A percentile compares a stretch with the other conserved stretches of the same genome.
Conservation (phyloP, 35 echinoderm and acorn worm genomes). For the Apostichopus parvimensis region DNA sequence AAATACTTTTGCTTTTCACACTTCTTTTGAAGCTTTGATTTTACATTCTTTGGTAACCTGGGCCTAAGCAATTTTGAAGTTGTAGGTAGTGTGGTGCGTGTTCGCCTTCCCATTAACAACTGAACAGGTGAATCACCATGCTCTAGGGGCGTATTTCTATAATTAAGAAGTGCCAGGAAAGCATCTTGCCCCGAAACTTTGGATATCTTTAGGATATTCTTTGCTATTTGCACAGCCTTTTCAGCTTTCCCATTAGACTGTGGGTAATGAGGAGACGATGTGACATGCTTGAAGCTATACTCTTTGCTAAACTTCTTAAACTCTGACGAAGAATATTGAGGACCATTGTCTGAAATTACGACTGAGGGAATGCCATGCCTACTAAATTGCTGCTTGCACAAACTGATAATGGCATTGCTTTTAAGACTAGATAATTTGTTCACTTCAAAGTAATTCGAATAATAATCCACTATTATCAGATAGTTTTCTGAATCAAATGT, state of each 20-base stretch:
- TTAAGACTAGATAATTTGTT: not conserved
- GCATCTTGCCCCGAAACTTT: slow-evolving; percentile 54
- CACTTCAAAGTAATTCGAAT: not conserved
- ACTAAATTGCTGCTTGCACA: too few relatives aligned
- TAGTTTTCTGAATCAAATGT: not conserved
- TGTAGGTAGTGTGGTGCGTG: slow-evolving; percentile 30
- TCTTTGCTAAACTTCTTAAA: slow-evolving; percentile 43
- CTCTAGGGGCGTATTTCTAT: slow-evolving; percentile 44
- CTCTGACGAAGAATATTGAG: not conserved
- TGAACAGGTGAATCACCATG: slow-evolving; percentile 30
- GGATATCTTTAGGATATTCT: slow-evolving; percentile 49
- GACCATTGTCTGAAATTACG: too few relatives aligned
- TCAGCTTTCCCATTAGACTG: slow-evolving; percentile 67
- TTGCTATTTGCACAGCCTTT: slow-evolving; percentile 66
- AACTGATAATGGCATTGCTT: too few relatives aligned
- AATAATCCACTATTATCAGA: slow-evolving; percentile 1
- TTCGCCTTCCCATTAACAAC: slow-evolving; percentile 40
- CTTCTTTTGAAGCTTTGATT: not conserved
- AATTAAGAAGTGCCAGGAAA: slow-evolving; percentile 53
- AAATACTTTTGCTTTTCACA: not conserved
- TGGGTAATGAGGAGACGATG: slow-evolving; percentile 58
- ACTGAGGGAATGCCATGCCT: too few relatives aligned
- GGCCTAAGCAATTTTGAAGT: not conserved
- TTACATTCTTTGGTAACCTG: not conserved
- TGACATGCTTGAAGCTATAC: slow-evolving; percentile 53